phyloP scores from a whole-genome alignment of 37 sponge, comb jelly and placozoan genomes.

The Cliona cf. orientalis region DNA sequence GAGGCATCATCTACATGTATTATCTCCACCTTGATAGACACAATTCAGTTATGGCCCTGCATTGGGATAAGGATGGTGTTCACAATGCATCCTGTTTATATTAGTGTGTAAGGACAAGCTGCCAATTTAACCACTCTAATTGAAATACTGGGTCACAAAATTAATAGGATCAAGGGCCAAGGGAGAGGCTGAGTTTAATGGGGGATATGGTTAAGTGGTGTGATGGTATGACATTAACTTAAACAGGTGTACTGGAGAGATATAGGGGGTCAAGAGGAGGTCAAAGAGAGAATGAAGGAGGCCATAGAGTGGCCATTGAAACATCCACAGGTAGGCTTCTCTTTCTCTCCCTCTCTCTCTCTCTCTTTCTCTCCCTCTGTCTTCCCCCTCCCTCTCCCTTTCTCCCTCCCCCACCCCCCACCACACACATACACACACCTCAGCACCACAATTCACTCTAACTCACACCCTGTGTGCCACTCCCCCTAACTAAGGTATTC shows the following conservation, averaged over 20 bases:
- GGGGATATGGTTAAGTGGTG: too few species aligned
- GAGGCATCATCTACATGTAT: too few species aligned
- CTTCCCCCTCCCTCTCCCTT: background rate
- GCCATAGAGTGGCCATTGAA: constrained; percentile 94
- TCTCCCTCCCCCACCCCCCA: background rate
- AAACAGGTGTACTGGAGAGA: constrained; percentile 92
- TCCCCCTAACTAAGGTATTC: constrained; percentile 45
- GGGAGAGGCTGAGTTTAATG: too few species aligned
- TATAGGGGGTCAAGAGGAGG: constrained; percentile 89
- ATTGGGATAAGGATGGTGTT: too few species aligned
- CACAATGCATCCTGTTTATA: too few species aligned
- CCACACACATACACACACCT: too few species aligned
- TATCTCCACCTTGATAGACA: too few species aligned
- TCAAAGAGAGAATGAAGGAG: constrained; percentile 85
- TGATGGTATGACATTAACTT: background rate
- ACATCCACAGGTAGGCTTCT: constrained; percentile 77
- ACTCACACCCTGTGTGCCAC: background rate
- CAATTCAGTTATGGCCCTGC: too few species aligned
- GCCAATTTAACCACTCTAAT: too few species aligned
- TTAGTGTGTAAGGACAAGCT: too few species aligned
- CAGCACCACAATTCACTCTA: background rate
- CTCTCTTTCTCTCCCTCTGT: background rate
- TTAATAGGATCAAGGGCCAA: too few species aligned
- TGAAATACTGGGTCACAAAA: too few species aligned
- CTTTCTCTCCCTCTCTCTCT: background rate